Conservation (phyloP, 2,797 vertebrate species). For the Enteromius fasciolatus region DNA sequence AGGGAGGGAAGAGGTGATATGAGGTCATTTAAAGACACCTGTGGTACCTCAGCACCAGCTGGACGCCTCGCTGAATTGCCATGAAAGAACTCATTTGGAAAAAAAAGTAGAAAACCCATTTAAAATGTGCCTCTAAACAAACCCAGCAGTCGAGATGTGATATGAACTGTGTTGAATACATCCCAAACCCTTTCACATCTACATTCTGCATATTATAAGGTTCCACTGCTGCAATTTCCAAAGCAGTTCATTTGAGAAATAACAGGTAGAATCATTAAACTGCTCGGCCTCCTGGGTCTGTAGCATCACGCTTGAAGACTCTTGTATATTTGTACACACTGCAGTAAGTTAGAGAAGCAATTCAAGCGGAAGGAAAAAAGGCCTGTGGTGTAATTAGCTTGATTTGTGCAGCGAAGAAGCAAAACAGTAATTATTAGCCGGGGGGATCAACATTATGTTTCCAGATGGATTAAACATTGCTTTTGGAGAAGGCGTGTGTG, state of each 20-base stretch:
- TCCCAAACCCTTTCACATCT: background rate
- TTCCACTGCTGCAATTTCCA: background rate
- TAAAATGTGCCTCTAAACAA: background rate
- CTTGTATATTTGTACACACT: slow-evolving; percentile 18
- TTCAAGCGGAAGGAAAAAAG: background rate
- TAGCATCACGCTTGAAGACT: slow-evolving; percentile 17
- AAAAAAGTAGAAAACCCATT: background rate
- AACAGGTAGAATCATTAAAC: slow-evolving; percentile 25
- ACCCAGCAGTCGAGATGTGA: background rate
- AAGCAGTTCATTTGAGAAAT: slow-evolving; percentile 7
- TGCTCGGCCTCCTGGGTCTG: slow-evolving; percentile 15
- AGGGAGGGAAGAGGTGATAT: slow-evolving; percentile 81
- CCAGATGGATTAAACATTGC: slow-evolving; percentile 6
- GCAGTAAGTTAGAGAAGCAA: slow-evolving; percentile 21
- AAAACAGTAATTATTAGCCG: slow-evolving; percentile 37
- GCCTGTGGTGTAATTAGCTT: slow-evolving; percentile 48
- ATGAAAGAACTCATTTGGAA: background rate
- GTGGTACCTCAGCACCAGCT: slow-evolving; percentile 59
- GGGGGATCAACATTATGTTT: slow-evolving; percentile 45
- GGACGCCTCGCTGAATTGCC: slow-evolving; percentile 39
- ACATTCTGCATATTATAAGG: background rate
- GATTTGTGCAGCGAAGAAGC: slow-evolving; percentile 49
- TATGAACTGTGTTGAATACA: background rate
- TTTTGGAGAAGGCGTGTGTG: background rate
- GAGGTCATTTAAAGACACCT: slow-evolving; percentile 69